Base-by-base conservation (phyloP, 2,888 invertebrate genomes). In the Laothoe populi region DNA sequence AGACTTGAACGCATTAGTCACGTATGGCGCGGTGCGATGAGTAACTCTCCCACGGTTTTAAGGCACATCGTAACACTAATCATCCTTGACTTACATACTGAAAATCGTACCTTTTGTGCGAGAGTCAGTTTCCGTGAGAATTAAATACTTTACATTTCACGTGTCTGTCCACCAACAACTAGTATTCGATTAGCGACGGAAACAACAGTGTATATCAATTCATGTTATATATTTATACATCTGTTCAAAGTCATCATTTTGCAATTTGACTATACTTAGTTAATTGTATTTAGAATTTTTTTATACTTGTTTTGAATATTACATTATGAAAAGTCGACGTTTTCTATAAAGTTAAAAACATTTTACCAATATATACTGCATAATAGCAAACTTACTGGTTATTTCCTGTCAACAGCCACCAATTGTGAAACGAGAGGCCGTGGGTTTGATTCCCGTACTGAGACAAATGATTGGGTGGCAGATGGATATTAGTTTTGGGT, bases 11-110 rank as follows among this genome's bases (percentile, higher is more conserved):
- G 68, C 73, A 78, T 80, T 78, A 79, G 77, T 81, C 76, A 79
- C 73, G 73, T 80, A 70, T 69, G 69, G 73, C 70, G 72, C 72
- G 62, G 75, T 75, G 79, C 74, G 77, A 79, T 80, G 78, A 77
- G 73, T 73, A 78, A 78, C 78, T 85, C 80, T 90, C 89, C 87
- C 90, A 90, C 90, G 89, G 83, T 85, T 81, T 79, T 78, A 83
- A 62, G 77, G 78, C 78, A 75, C 81, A 79, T 82, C 82, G 81
- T 79, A 81, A 81, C 77, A 85, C 84, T 80, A 83, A 83, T 83
- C 83, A 89, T 88, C 88, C 90, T 90, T 91, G 90, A 86, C 90
- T 88, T 85, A 90, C 86, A 87, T 90, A 89, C 87, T 84, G 77
- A 84, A 87, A 87, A 88, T 87, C 84, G 82, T 85, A 88, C 88